These are phyloP conservation scores for Hemithea aestivaria DNA, from an alignment of 2,888 invertebrate species.

Conservation along the genomic window DNA sequence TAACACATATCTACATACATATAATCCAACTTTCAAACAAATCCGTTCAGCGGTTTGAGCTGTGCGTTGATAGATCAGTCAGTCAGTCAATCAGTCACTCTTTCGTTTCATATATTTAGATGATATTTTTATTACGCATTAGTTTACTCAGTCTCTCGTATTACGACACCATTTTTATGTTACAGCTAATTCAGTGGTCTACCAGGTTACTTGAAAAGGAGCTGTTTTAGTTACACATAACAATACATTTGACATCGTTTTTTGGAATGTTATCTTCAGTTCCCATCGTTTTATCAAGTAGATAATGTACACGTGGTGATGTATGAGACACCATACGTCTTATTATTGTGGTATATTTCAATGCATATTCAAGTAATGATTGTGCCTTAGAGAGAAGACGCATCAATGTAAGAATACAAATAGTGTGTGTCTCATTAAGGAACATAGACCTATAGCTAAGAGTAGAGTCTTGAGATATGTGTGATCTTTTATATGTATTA, in stretches of 20 bases:
- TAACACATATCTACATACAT: no score
- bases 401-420: constrained; percentile 5
- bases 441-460: constrained; percentile 1
- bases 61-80: no score
- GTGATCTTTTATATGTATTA: no score
- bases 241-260: constrained; percentile 12
- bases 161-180: no score
- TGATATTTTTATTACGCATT: no score
- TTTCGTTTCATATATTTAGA: no score
- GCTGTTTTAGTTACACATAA: constrained; percentile 18
- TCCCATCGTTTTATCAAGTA: constrained; percentile 8
- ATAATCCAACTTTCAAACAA: no score
- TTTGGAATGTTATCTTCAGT: constrained; percentile 8
- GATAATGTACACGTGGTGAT: constrained; percentile 8
- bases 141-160: no score
- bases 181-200: no score
- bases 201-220: constrained; percentile 15
- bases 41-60: no score
- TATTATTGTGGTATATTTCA: constrained; percentile 4
- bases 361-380: constrained; percentile 10
- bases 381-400: constrained; percentile 4
- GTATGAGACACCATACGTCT: constrained; percentile 4
- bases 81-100: no score
- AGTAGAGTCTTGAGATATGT: no score
- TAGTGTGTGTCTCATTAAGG: constrained; percentile 4